phyloP scores from a whole-genome alignment of 2,113 vertebrate genomes.

The Peromyscus californicus region DNA sequence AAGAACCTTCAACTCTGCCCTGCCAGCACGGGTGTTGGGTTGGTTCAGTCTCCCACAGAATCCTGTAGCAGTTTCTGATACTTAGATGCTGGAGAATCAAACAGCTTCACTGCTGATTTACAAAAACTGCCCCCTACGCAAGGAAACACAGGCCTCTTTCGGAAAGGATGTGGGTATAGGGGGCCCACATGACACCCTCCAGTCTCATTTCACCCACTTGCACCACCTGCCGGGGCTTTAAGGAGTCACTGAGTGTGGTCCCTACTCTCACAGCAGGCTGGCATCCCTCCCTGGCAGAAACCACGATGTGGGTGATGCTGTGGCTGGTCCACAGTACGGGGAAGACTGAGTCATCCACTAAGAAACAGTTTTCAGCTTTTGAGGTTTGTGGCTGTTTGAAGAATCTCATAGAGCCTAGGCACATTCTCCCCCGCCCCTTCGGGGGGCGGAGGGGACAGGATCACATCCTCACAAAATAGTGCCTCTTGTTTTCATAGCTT shows the following conservation, averaged over 20 bases:
- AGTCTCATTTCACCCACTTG: background rate
- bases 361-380: background rate
- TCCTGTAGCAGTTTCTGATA: background rate
- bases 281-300: background rate
- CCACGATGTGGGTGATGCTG: background rate
- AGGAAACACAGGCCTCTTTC: background rate
- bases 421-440: background rate
- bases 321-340: background rate
- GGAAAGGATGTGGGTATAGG: background rate
- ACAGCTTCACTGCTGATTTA: background rate
- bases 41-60: background rate
- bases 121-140: background rate
- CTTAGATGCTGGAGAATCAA: background rate
- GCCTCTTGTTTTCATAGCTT: background rate
- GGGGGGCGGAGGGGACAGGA: background rate
- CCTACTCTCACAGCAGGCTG: background rate
- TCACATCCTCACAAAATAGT: background rate
- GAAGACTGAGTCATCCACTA: background rate
- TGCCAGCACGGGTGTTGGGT: background rate
- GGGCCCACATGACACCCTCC: background rate
- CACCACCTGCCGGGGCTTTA: rapidly evolving
- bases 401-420: background rate
- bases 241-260: background rate
- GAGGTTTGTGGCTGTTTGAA: background rate
- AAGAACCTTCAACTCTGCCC: background rate